phyloP scores from a whole-genome alignment of 2,888 invertebrate genomes.

The Calliphora vomitoria region DNA sequence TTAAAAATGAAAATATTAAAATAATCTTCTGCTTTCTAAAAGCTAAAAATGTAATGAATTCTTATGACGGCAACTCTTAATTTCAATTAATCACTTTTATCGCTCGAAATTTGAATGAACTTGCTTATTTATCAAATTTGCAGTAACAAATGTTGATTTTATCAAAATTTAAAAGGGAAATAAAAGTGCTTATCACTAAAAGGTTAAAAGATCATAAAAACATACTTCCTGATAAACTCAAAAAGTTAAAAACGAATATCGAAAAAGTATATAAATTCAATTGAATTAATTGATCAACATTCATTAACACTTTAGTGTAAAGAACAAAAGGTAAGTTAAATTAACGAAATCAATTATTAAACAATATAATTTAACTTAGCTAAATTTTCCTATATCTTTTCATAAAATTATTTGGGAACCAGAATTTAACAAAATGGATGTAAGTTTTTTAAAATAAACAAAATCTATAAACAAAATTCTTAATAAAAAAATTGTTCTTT shows the following conservation, averaged over 20 bases:
- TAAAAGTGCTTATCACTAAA: background rate
- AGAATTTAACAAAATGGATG: slow-evolving; percentile 73
- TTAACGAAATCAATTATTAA: background rate
- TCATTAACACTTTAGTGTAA: background rate
- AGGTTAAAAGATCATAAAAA: background rate
- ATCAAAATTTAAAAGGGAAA: background rate
- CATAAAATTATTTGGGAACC: too few relatives aligned
- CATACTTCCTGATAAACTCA: background rate
- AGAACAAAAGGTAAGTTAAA: background rate
- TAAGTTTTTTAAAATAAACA: slow-evolving; percentile 60
- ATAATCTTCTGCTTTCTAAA: too few relatives aligned
- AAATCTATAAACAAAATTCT: background rate
- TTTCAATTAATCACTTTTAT: too few relatives aligned
- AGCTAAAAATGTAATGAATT: too few relatives aligned
- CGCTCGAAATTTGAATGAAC: background rate
- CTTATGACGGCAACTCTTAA: too few relatives aligned
- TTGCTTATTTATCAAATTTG: background rate
- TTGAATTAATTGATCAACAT: background rate
- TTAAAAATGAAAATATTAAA: too few relatives aligned
- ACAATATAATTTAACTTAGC: background rate
- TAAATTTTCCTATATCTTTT: background rate
- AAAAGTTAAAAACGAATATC: background rate
- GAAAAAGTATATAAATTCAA: background rate
- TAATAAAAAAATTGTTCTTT: background rate
- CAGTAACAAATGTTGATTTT: background rate